Evolutionary conservation across 2,888 invertebrate genomes (phyloP).

Genomic region (Dolomedes plantarius): DNA sequence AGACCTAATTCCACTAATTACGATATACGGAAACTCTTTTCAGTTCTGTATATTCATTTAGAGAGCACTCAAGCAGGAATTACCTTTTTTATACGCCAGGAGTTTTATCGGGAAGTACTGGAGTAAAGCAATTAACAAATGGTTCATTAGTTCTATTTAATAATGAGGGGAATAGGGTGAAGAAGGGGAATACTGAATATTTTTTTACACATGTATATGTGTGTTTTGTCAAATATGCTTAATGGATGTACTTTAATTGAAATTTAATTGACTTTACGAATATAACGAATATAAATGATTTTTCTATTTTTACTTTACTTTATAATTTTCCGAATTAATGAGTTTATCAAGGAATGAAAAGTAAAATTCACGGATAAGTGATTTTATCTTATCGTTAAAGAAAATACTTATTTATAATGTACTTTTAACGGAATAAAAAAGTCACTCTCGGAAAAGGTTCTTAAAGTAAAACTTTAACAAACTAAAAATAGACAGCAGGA

Average conservation of each 20-base stretch:
- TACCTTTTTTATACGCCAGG: neutral
- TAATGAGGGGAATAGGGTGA: neutral
- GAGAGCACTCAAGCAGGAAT: neutral
- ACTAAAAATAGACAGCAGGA: too few relatives aligned
- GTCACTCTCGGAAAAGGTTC: too few relatives aligned
- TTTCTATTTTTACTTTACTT: too few relatives aligned
- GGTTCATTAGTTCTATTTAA: slow-evolving; percentile 12
- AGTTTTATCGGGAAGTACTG: neutral
- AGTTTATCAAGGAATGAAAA: too few relatives aligned
- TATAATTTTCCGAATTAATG: too few relatives aligned
- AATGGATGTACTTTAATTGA: neutral
- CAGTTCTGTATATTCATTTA: neutral
- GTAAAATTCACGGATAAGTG: too few relatives aligned
- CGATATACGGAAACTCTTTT: neutral
- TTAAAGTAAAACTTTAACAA: too few relatives aligned
- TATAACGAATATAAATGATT: too few relatives aligned
- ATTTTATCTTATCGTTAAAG: too few relatives aligned
- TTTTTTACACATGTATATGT: neutral
- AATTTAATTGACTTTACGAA: neutral
- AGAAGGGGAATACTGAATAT: neutral
- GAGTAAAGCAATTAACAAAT: slow-evolving; percentile 8
- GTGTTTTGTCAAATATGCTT: neutral
- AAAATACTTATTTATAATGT: too few relatives aligned
- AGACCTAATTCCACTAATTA: slow-evolving; percentile 10
- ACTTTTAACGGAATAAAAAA: too few relatives aligned